Evolutionary conservation across 2,113 vertebrate genomes (phyloP), one percentile per base, ranked within the genome.

Genomic region (Odontophorus gujanensis): DNA sequence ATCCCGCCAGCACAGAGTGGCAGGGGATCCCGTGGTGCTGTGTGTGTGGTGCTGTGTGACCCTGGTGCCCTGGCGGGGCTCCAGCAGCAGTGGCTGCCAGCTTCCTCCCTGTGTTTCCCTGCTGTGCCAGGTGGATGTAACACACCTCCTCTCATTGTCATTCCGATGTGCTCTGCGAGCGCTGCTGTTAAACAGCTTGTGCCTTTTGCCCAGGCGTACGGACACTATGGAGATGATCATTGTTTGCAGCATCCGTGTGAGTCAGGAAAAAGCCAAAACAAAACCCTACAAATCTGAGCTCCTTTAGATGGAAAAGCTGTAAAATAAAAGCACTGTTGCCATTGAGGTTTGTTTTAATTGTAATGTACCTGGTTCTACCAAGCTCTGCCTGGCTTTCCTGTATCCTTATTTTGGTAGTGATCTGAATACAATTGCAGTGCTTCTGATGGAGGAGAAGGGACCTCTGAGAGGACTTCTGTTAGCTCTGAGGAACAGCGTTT

Each of bases 1-100:
- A 40, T 55, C 71, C 34, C 87, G 40, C 57, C 18, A 68, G 53
- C 30, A 11, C 3, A 26, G 34, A 9, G 5, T n/a, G 0, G 0
- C 62, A 76, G 81, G 36, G 45, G 48, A 57, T 61, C 36, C 47
- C 36, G 3, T 1, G n/a, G n/a, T 36, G 20, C 38, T 77, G 62
- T 32, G 75, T 72, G 32, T 0, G 9, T 66, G 45, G 36, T 68
- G 81, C 62, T 66, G 26, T 79, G 58, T 73, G 62, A 50, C 42
- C 45, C 77, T 1, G 1, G 13, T 71, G 42, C 43, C 67, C 63
- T 40, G 62, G 55, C 62, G 34, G 28, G 24, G 5, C 25, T 69
- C 51, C 61, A n/a, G 15, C 26, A 36, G 69, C 4, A 3, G 69
- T n/a, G 93, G 78, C 53, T 84, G 42, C 58, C 1, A 1, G 13